Evolutionary conservation across 2,888 invertebrate species (phyloP).

Genomic region (Morpho helenor): DNA sequence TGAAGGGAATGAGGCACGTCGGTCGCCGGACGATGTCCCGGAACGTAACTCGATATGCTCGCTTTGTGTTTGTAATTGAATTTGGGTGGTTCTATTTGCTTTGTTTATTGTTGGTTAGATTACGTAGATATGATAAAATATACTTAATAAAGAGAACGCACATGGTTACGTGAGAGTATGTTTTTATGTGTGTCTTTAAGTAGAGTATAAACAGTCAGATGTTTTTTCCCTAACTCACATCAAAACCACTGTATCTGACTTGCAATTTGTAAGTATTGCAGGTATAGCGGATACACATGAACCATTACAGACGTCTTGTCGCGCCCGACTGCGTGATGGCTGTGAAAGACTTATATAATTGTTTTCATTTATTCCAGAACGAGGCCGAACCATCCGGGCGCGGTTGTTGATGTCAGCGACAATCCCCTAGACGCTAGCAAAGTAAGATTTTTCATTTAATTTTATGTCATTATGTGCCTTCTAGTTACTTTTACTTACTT

Average conservation of each 20-base stretch:
- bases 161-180: too few species aligned
- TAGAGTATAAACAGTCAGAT: too few species aligned
- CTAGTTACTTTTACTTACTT: too few species aligned
- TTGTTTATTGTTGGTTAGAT: not conserved
- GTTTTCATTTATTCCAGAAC: slow-evolving; percentile 82
- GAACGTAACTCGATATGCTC: not conserved
- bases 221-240: too few species aligned
- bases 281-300: too few species aligned
- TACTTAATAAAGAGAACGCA: too few species aligned
- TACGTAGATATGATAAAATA: too few species aligned
- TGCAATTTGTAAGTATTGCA: too few species aligned
- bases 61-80: not conserved
- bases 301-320: too few species aligned
- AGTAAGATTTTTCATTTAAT: slow-evolving; percentile 75
- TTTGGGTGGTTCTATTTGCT: not conserved
- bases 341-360: not conserved
- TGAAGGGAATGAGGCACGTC: not conserved
- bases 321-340: not conserved
- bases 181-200: too few species aligned
- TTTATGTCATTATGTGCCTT: too few species aligned
- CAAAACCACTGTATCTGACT: too few species aligned
- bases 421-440: slow-evolving; percentile 98
- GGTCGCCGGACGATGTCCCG: not conserved
- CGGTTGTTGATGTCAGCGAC: slow-evolving; percentile 97
- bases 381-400: slow-evolving; percentile 97